Evolutionary conservation across 2,113 vertebrate genomes (phyloP), one percentile per base, ranked within the genome.

Genomic region (Sorex fumeus): DNA sequence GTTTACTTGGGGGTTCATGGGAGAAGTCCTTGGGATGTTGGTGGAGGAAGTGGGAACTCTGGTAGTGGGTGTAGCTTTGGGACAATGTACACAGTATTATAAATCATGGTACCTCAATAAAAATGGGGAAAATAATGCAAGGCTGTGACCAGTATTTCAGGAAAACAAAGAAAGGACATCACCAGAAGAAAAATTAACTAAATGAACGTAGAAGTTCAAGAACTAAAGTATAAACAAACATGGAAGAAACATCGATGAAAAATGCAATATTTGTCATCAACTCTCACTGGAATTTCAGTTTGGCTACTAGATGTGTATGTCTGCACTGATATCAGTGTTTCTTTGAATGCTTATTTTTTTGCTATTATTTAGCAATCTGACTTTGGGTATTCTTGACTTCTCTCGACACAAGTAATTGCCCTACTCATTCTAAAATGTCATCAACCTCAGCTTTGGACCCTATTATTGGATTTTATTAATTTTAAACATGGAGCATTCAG

Each of bases 201-300:
- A 16, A 84, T 45, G 57, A 77, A 71, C 9, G 71, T 4, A 76
- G 50, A 60, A n/a, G 13, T 69, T 64, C 27, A 62, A 84, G 70
- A 40, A 87, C 84, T 50, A 71, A 30, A 64, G 66, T 34, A 32
- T 21, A 50, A 83, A 91, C 62, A 82, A 83, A 30, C 23, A 27
- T 77, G 71, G 23, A 11, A 53, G 66, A 45, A 87, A 64, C 32
- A n/a, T 28, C 32, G n/a, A 87, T 64, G 21, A 21, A 53, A 45
- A 75, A 75, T 45, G 3, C 43, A 72, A 43, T 2, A 15, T 60
- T 60, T 66, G 50, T 40, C 43, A 27, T n/a, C 53, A 72, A 16
- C n/a, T 64, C 11, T 50, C 43, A 8, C 40, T 69, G 21, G 13
- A 25, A 23, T 15, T 69, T 32, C 16, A 45, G 45, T 69, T 62